Percentiles rank a stretch among this genome's conserved stretches.
phyloP scores from a whole-genome alignment of 2,888 invertebrate species.

The Hirtodrosophila cameraria region DNA sequence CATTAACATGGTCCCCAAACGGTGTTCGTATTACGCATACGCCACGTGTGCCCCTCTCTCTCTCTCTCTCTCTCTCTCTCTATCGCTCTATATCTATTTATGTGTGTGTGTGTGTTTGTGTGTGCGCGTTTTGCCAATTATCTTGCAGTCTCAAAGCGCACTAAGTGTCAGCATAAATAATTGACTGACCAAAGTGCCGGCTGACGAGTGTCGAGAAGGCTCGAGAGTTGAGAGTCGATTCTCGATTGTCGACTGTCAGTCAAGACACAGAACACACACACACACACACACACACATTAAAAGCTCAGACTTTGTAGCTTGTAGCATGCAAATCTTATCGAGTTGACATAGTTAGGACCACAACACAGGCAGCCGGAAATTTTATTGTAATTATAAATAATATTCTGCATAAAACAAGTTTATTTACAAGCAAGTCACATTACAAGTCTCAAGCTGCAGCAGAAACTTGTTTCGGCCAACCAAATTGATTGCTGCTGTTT shows the following conservation, averaged over 20 bases:
- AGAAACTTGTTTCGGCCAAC: slow-evolving; percentile 53
- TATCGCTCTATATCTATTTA: slow-evolving; percentile 5
- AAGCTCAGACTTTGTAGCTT: slow-evolving; percentile 11
- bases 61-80: slow-evolving; percentile 3
- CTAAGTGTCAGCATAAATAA: slow-evolving; percentile 79
- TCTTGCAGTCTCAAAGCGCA: slow-evolving; percentile 63
- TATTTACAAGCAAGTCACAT: slow-evolving; percentile 29
- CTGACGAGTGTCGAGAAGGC: slow-evolving; percentile 54
- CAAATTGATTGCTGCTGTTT: slow-evolving; percentile 47
- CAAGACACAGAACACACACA: slow-evolving; percentile 19
- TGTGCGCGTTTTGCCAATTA: slow-evolving; percentile 64
- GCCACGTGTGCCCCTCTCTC: slow-evolving; percentile 55
- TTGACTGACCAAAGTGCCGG: slow-evolving; percentile 67
- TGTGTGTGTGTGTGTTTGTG: slow-evolving; percentile 11
- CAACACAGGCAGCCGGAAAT: slow-evolving; percentile 65
- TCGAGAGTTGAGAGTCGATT: slow-evolving; percentile 27
- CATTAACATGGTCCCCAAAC: slow-evolving; percentile 65
- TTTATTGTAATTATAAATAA: slow-evolving; percentile 61
- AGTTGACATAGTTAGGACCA: slow-evolving; percentile 70
- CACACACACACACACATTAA: slow-evolving; percentile 7
- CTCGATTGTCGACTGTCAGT: slow-evolving; percentile 36
- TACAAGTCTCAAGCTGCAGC: slow-evolving; percentile 10
- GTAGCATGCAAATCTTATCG: slow-evolving; percentile 68
- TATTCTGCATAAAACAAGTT: slow-evolving; percentile 64
- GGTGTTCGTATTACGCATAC: slow-evolving; percentile 65